Evolutionary conservation across 2,888 invertebrate genomes (phyloP).

Genomic region (Caenorhabditis panamensis): DNA sequence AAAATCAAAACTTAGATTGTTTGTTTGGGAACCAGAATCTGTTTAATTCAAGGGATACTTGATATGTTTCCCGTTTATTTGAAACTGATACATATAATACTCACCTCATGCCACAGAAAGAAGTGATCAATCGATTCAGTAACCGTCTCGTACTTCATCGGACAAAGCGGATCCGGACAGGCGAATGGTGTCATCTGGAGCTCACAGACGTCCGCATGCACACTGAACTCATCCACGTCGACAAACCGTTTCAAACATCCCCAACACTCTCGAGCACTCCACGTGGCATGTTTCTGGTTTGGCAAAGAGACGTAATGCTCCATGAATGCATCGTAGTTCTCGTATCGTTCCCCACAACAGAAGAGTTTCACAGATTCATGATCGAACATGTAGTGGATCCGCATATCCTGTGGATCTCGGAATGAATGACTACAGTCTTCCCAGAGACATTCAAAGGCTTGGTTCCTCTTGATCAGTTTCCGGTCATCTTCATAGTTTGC

Average conservation of each 20-base stretch:
- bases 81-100: no score
- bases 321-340: slow-evolving; percentile 36
- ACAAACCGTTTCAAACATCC: slow-evolving; percentile 23
- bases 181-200: slow-evolving; percentile 11
- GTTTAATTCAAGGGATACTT: no score
- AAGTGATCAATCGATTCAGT: slow-evolving; percentile 22
- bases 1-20: no score
- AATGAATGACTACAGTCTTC: slow-evolving; percentile 34
- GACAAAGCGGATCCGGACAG: slow-evolving; percentile 46
- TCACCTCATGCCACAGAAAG: slow-evolving; percentile 34
- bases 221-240: slow-evolving; percentile 4
- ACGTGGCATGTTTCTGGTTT: slow-evolving; percentile 3
- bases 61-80: no score
- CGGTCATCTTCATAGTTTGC: slow-evolving; percentile 37
- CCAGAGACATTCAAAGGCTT: slow-evolving; percentile 36
- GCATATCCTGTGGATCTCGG: slow-evolving; percentile 47
- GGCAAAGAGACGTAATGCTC: slow-evolving; percentile 20
- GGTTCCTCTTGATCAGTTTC: slow-evolving; percentile 36
- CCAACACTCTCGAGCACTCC: slow-evolving; percentile 51
- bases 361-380: slow-evolving; percentile 38
- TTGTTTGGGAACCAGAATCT: no score
- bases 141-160: slow-evolving; percentile 7
- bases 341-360: slow-evolving; percentile 37
- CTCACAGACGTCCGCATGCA: slow-evolving; percentile 10
- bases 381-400: slow-evolving; percentile 53